Percentiles rank a stretch among this genome's conserved stretches.
These are phyloP conservation scores for Hypsibius dujardini DNA, from an alignment of 1,140 invertebrate species.

Conservation along the genomic window DNA sequence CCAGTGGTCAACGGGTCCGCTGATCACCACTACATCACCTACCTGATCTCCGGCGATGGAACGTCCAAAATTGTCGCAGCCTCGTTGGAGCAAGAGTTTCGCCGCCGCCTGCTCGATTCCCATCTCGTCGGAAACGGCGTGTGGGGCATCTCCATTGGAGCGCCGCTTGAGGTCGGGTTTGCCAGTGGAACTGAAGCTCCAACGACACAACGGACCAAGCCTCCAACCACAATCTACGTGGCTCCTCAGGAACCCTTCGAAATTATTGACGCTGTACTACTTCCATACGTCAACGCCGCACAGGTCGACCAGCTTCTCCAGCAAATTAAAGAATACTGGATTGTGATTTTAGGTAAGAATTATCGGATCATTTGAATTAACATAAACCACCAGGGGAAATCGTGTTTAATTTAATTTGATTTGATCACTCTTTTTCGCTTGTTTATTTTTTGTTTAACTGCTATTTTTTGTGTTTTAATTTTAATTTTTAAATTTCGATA, in stretches of 20 bases:
- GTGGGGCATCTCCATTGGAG: neutral
- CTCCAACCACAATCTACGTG: neutral
- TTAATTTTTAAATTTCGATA: too few relatives aligned
- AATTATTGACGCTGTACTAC: neutral
- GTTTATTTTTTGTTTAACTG: too few relatives aligned
- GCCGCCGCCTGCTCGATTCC: neutral
- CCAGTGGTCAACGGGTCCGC: neutral
- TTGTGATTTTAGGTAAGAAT: too few relatives aligned
- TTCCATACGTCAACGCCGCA: neutral
- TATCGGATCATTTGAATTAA: too few relatives aligned
- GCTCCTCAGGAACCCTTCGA: neutral
- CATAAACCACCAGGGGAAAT: too few relatives aligned
- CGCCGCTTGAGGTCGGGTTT: neutral
- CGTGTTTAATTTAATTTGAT: too few relatives aligned
- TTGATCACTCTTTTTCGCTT: too few relatives aligned
- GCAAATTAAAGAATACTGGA: neutral
- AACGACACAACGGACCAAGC: neutral
- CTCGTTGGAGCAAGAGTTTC: neutral
- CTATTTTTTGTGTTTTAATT: too few relatives aligned
- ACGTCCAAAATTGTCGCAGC: neutral
- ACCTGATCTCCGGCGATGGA: neutral
- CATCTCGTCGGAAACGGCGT: neutral
- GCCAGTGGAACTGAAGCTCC: neutral
- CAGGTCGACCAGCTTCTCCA: neutral
- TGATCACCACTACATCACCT: neutral